A percentile compares a stretch with the other conserved stretches of the same genome.
Evolutionary conservation across 2,113 vertebrate genomes (phyloP).

Genomic region (Columbina picui): DNA sequence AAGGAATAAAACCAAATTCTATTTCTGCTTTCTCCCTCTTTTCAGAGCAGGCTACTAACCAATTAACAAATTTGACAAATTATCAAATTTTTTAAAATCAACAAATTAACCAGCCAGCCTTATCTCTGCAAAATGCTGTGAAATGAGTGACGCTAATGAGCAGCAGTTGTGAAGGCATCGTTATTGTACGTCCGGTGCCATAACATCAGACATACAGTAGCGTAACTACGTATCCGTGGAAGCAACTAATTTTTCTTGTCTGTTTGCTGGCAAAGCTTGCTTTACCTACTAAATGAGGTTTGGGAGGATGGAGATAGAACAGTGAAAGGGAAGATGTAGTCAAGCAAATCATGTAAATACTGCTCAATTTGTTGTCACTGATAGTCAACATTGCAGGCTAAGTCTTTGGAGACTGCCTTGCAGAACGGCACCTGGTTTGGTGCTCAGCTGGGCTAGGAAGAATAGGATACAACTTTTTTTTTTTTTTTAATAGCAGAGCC

Average conservation of each 20-base stretch:
- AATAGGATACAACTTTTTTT: neutral
- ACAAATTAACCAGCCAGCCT: fast-evolving
- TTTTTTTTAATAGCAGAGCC: neutral
- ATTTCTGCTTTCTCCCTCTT: neutral
- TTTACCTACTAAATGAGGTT: neutral
- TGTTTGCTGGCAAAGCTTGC: neutral
- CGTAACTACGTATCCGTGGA: neutral
- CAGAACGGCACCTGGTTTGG: neutral
- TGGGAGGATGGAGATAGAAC: neutral
- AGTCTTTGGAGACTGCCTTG: neutral
- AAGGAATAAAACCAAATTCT: neutral
- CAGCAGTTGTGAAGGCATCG: neutral
- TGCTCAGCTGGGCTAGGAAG: neutral
- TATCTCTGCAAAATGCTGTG: neutral
- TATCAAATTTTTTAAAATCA: neutral
- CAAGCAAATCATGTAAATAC: neutral
- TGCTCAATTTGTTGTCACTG: neutral
- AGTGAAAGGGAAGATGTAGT: neutral
- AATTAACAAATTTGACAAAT: neutral
- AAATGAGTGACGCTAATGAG: neutral
- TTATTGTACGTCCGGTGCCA: neutral
- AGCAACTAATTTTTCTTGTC: neutral
- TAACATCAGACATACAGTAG: neutral
- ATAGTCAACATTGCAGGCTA: neutral
- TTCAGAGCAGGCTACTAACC: neutral